Conservation (phyloP, 2,113 vertebrate genomes). For the Lota lota region DNA sequence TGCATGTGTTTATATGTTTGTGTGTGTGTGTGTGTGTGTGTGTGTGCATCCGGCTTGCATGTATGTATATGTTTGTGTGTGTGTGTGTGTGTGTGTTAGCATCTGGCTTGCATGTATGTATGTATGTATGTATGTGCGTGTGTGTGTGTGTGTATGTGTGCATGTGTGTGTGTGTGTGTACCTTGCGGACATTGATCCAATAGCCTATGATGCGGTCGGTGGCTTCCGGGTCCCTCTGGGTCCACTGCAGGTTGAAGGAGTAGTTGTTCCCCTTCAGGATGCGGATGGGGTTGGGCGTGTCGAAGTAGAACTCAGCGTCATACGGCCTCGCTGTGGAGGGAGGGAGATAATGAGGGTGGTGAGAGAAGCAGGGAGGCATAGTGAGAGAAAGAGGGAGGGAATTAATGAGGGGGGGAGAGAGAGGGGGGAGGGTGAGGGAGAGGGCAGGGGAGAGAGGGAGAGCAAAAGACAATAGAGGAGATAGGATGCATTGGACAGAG, state of each 20-base stretch:
- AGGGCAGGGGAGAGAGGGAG: too few species aligned
- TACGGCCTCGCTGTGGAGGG: conserved; percentile 82
- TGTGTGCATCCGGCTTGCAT: not conserved
- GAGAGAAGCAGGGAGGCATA: not conserved
- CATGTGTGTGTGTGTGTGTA: conserved; percentile 52
- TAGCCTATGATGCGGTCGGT: conserved; percentile 90
- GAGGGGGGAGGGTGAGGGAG: too few species aligned
- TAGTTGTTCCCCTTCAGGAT: conserved; percentile 92
- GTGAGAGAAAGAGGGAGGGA: not conserved
- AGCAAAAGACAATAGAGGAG: too few species aligned
- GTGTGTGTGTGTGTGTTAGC: not conserved
- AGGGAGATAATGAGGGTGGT: not conserved
- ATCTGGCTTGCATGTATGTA: conserved; percentile 7
- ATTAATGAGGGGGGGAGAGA: not conserved
- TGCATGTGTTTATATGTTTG: conserved; percentile 1
- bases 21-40: not conserved
- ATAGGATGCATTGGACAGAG: too few species aligned
- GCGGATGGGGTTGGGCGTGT: conserved; percentile 91
- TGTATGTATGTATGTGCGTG: not conserved
- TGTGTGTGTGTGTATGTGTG: not conserved
- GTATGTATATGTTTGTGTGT: not conserved
- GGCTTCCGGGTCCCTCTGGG: conserved; percentile 88
- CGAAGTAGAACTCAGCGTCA: conserved; percentile 96
- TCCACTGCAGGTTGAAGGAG: conserved; percentile 96
- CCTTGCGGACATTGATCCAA: conserved; percentile 85